A percentile compares a stretch with the other conserved stretches of the same genome.
Evolutionary conservation across 2,113 vertebrate genomes (phyloP).

Genomic region (Bubalus kerabau): DNA sequence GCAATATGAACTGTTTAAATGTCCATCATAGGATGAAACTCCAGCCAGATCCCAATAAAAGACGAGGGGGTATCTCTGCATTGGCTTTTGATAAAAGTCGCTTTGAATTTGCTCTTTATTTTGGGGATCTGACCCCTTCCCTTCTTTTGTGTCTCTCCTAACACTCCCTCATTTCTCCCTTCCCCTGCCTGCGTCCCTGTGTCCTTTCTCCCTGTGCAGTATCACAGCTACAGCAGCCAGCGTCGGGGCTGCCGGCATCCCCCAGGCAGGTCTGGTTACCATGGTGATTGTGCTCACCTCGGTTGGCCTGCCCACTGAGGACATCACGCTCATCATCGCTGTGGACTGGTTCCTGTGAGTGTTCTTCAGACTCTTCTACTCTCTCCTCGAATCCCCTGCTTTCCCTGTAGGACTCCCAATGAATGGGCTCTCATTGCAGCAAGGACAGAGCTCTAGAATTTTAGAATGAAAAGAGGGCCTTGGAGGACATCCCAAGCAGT

Average conservation of each 20-base stretch:
- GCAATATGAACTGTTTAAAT: neutral
- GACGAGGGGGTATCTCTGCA: neutral
- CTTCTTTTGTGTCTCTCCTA: neutral
- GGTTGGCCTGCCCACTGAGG: conserved; percentile 95
- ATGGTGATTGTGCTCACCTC: conserved; percentile 98
- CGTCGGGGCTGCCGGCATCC: conserved; percentile 96
- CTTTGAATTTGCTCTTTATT: neutral
- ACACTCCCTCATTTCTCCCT: neutral
- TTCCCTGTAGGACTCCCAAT: neutral
- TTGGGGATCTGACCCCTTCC: neutral
- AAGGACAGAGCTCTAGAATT: neutral
- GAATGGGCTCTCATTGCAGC: neutral
- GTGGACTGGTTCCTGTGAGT: conserved; percentile 99
- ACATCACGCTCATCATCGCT: conserved; percentile 95
- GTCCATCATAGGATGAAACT: neutral
- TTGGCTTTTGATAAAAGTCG: neutral
- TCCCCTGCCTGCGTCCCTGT: neutral
- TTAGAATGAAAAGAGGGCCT: neutral
- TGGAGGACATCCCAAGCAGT: neutral
- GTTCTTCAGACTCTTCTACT: neutral
- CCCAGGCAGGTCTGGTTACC: conserved; percentile 96
- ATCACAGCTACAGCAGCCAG: conserved; percentile 97
- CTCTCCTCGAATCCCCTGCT: accelerated
- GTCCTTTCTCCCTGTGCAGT: conserved; percentile 78
- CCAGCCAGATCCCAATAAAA: neutral